Evolutionary conservation across 2,888 invertebrate genomes (phyloP), one percentile per base, ranked within the genome.

Genomic region (Pseudoips prasinana): DNA sequence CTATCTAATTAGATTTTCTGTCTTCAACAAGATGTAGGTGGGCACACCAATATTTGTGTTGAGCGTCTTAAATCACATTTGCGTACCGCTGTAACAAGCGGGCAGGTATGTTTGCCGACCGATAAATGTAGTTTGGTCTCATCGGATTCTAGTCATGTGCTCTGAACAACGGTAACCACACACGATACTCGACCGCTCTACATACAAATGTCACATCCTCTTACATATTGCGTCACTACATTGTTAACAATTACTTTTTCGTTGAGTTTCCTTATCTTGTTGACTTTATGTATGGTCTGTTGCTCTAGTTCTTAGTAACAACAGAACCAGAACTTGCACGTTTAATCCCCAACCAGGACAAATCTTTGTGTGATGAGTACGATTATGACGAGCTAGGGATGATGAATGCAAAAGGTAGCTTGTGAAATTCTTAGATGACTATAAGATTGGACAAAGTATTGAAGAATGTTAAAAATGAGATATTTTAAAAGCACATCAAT

Each of bases 31-130:
- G 73, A 73, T 74, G 69, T 64, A 72, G 6, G 18, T 18, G 6
- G 4, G 18, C n/a, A 2, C 70, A 71, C 73, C 73, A 83, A 80
- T 84, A 81, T 86, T 88, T 86, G 85, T 78, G 69, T 83, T 79
- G 69, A 66, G 50, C 66, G 73, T 80, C 86, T 79, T 82, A 85
- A 87, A 87, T 86, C 78, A 78, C 76, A 87, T 88, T 86, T 79
- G 60, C 65, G 66, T 66, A 67, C 65, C 62, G 56, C 64, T 61
- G 76, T 79, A 77, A 83, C 84, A 74, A 81, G 71, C 68, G 73
- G 68, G 48, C 82, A 84, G 83, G 85, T 83, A 75, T 78, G 71
- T 79, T 75, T 77, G 78, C 63, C 51, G 65, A 64, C 62, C 64
- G 72, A 79, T 82, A 73, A 78, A 81, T 83, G 78, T 77, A 79